A percentile compares a stretch with the other conserved stretches of the same genome.
Evolutionary conservation across 1,140 invertebrate species (phyloP).

Genomic region (Drosophila punjabiensis): DNA sequence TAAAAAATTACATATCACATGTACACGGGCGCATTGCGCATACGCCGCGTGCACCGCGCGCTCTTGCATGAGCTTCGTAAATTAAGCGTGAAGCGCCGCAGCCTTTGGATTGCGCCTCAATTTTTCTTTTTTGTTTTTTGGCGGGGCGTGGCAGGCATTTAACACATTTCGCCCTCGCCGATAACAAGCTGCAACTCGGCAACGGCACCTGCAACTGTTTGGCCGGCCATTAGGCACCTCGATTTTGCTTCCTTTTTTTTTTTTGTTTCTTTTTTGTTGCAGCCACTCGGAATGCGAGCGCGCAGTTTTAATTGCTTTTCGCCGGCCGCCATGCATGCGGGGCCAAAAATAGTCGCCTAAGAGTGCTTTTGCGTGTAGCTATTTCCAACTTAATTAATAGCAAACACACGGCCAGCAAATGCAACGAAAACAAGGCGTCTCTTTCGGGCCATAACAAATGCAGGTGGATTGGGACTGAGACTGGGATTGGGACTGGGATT

Average conservation of each 20-base stretch:
- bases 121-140: constrained; percentile 12
- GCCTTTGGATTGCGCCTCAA: constrained; percentile 2
- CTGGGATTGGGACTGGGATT: constrained; percentile 7
- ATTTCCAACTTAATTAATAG: constrained; percentile 82
- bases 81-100: constrained; percentile 64
- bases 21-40: constrained; percentile 57
- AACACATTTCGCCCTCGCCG: constrained; percentile 71
- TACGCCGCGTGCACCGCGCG: constrained; percentile 62
- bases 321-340: constrained; percentile 68
- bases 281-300: constrained; percentile 61
- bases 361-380: constrained; percentile 82
- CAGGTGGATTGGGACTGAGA: constrained; percentile 31
- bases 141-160: constrained; percentile 69
- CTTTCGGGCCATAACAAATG: constrained; percentile 35
- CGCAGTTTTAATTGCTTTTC: constrained; percentile 78
- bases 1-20: constrained; percentile 53
- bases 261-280: neutral
- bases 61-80: constrained; percentile 71
- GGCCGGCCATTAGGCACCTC: constrained; percentile 52
- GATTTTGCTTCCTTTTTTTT: constrained; percentile 29
- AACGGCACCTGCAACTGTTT: constrained; percentile 62
- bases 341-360: constrained; percentile 77
- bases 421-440: constrained; percentile 32
- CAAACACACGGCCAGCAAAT: constrained; percentile 67
- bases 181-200: constrained; percentile 65